phyloP scores from a whole-genome alignment of 2,113 vertebrate genomes.

The Crotalus viridis region DNA sequence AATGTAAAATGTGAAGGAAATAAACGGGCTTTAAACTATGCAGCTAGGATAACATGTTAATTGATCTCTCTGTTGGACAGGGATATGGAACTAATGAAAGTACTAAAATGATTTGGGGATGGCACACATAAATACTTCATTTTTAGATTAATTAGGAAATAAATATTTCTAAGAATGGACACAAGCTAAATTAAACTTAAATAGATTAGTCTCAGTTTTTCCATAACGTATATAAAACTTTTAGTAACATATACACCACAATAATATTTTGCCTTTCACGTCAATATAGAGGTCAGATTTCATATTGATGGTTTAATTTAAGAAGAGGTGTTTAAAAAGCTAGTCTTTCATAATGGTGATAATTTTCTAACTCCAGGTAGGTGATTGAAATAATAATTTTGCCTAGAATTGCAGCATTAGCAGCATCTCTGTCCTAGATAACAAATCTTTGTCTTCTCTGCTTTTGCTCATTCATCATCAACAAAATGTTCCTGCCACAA shows the following conservation, averaged over 20 bases:
- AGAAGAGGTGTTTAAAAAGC: neutral
- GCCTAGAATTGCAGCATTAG: neutral
- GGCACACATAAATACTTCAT: conserved; percentile 46
- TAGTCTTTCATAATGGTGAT: neutral
- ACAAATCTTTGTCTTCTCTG: neutral
- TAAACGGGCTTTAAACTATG: neutral
- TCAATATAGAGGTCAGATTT: neutral
- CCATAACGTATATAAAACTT: conserved; percentile 59
- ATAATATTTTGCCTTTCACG: conserved; percentile 6
- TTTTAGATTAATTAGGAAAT: conserved; percentile 41
- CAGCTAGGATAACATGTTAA: neutral
- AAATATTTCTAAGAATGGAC: conserved; percentile 1
- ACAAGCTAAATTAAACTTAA: conserved; percentile 47
- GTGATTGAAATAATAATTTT: neutral
- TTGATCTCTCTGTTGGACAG: neutral
- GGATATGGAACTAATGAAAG: neutral
- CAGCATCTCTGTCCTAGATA: neutral
- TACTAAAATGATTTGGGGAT: neutral
- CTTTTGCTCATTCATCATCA: neutral
- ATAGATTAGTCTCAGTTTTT: conserved; percentile 38
- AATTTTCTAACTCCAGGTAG: neutral
- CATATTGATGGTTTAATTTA: neutral
- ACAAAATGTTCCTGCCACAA: conserved; percentile 8
- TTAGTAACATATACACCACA: conserved; percentile 55
- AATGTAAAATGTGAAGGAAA: neutral